phyloP scores from a whole-genome alignment of 2,797 vertebrate species.

The Clarias fuscus region DNA sequence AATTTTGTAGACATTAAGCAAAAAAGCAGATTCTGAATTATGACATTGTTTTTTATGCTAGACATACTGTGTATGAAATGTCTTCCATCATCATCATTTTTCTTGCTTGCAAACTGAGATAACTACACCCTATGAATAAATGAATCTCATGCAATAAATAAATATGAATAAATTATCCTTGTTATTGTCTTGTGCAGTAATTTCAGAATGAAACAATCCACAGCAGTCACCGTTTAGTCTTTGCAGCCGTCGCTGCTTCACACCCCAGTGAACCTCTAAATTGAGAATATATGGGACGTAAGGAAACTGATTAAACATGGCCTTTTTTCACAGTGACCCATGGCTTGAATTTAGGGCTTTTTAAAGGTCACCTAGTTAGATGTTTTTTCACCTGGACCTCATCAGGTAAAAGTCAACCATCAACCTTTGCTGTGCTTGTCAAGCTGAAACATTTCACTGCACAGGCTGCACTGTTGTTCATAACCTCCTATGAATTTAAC shows the following conservation, averaged over 20 bases:
- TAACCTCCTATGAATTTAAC: background rate
- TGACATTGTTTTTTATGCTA: background rate
- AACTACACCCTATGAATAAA: background rate
- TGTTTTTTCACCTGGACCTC: background rate
- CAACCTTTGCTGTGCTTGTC: background rate
- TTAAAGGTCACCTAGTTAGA: slow-evolving; percentile 13
- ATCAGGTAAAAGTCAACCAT: slow-evolving; percentile 13
- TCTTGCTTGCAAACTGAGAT: background rate
- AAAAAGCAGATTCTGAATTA: background rate
- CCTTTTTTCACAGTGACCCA: background rate
- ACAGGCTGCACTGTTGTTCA: background rate
- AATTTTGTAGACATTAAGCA: background rate
- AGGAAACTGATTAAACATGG: background rate
- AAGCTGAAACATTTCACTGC: background rate
- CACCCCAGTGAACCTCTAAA: background rate
- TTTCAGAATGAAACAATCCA: background rate
- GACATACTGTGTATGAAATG: background rate
- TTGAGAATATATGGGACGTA: background rate
- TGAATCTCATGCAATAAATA: background rate
- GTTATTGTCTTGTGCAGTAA: background rate
- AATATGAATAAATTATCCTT: background rate
- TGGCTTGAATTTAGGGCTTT: background rate
- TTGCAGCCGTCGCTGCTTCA: background rate
- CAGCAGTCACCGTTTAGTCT: background rate
- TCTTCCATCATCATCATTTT: background rate